A percentile compares a stretch with the other conserved stretches of the same genome.
phyloP scores from a whole-genome alignment of 1,140 invertebrate species.

The Aphidius ervi region DNA sequence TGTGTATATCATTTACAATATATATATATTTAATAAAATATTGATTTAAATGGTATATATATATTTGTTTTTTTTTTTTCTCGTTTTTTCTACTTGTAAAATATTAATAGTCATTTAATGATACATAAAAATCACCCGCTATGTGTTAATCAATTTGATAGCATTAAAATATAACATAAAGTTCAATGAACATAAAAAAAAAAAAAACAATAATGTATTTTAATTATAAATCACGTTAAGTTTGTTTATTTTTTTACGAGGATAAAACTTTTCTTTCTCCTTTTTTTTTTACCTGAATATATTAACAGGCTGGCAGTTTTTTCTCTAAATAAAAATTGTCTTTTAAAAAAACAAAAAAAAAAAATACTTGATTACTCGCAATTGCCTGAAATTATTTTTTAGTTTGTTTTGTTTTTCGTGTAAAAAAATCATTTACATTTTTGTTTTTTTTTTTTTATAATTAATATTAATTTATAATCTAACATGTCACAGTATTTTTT shows the following conservation, averaged over 20 bases:
- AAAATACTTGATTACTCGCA: constrained; percentile 22
- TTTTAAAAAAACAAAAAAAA: constrained; percentile 15
- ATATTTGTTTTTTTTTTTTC: no score
- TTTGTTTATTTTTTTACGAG: no score
- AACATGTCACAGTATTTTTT: constrained; percentile 41
- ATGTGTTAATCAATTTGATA: no score
- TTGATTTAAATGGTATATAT: constrained; percentile 5
- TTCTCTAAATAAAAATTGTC: constrained; percentile 30
- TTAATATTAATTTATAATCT: constrained; percentile 49
- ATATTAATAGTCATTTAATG: no score
- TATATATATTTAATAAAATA: no score
- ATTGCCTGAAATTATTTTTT: constrained; percentile 23
- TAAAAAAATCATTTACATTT: constrained; percentile 41
- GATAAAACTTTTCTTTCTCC: no score
- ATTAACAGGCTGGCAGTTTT: constrained; percentile 41
- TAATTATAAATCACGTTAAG: no score
- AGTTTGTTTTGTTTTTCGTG: constrained; percentile 22
- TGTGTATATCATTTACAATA: neutral
- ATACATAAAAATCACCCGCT: no score
- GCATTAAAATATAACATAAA: no score
- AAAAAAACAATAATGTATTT: no score
- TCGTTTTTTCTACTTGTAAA: no score
- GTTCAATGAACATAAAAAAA: no score
- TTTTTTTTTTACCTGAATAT: constrained; percentile 1
- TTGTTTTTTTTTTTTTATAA: constrained; percentile 26